Conservation (phyloP, 2,113 vertebrate genomes). For the Tauraco erythrolophus region DNA sequence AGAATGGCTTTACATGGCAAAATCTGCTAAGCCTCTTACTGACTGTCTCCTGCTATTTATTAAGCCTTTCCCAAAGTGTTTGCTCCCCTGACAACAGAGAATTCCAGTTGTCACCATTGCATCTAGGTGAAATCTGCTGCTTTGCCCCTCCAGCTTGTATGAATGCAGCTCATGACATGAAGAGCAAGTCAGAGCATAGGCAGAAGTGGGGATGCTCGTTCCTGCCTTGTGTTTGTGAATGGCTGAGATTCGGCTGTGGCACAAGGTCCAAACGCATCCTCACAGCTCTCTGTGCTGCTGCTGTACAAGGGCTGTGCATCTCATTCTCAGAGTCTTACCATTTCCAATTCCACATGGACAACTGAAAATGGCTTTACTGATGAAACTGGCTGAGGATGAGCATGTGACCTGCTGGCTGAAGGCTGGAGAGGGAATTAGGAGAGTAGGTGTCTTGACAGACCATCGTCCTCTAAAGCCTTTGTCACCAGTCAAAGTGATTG, state of each 20-base stretch:
- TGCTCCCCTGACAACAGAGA: background rate
- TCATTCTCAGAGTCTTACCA: background rate
- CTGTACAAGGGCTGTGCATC: background rate
- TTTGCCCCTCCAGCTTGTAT: background rate
- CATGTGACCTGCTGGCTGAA: background rate
- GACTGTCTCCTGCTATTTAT: conserved; percentile 4
- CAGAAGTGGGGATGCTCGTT: background rate
- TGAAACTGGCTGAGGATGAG: background rate
- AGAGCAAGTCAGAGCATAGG: background rate
- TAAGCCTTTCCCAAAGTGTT: background rate
- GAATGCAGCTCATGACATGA: background rate
- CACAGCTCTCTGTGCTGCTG: background rate
- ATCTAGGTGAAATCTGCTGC: background rate
- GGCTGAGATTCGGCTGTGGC: background rate
- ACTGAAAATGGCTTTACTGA: background rate
- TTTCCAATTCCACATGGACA: background rate
- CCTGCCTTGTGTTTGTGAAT: background rate
- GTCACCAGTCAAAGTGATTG: background rate
- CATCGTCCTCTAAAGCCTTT: background rate
- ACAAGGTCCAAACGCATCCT: background rate
- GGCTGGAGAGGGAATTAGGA: background rate
- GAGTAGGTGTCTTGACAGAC: background rate
- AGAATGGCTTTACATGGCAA: conserved; percentile 25
- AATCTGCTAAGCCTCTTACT: conserved; percentile 26
- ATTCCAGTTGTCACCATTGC: background rate